Evolutionary conservation across 1,140 invertebrate species (phyloP).

Genomic region (Drosophila miranda): DNA sequence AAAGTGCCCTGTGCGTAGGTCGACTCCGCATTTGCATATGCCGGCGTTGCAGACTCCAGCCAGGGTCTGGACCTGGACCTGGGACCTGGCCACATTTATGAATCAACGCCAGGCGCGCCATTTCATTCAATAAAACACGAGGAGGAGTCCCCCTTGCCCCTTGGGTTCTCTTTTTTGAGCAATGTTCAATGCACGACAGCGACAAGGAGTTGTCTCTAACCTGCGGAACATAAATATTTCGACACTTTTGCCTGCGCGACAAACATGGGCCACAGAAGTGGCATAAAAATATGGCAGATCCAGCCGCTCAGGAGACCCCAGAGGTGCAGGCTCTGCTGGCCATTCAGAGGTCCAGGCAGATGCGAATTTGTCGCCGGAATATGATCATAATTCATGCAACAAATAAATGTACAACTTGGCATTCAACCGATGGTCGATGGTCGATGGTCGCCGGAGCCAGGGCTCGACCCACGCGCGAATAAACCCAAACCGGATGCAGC

Average conservation of each 20-base stretch:
- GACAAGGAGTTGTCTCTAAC: slow-evolving; percentile 65
- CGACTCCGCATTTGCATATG: slow-evolving; percentile 67
- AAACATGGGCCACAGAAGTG: slow-evolving; percentile 67
- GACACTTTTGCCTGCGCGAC: slow-evolving; percentile 77
- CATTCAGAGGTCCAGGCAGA: slow-evolving; percentile 54
- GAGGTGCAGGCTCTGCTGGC: slow-evolving; percentile 40
- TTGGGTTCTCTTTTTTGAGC: slow-evolving; percentile 42
- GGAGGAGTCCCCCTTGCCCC: slow-evolving; percentile 15
- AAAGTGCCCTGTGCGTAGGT: slow-evolving; percentile 70
- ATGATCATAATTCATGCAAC: slow-evolving; percentile 81
- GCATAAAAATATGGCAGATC: slow-evolving; percentile 78
- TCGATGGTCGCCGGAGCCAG: slow-evolving; percentile 7
- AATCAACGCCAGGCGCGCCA: slow-evolving; percentile 76
- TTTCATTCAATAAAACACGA: slow-evolving; percentile 80
- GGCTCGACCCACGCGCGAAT: slow-evolving; percentile 46
- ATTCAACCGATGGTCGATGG: slow-evolving; percentile 10
- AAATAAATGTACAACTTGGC: slow-evolving; percentile 66
- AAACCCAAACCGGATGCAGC: slow-evolving; percentile 42
- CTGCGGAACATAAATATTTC: slow-evolving; percentile 77
- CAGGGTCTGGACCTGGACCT: slow-evolving; percentile 22
- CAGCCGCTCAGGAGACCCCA: neutral
- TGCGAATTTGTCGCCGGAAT: slow-evolving; percentile 68
- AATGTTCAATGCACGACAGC: slow-evolving; percentile 72
- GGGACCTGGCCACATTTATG: slow-evolving; percentile 65
- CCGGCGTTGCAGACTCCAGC: slow-evolving; percentile 32